Evolutionary conservation across 2,888 invertebrate species (phyloP), one percentile per base, ranked within the genome.

Genomic region (Amphipyra berbera): DNA sequence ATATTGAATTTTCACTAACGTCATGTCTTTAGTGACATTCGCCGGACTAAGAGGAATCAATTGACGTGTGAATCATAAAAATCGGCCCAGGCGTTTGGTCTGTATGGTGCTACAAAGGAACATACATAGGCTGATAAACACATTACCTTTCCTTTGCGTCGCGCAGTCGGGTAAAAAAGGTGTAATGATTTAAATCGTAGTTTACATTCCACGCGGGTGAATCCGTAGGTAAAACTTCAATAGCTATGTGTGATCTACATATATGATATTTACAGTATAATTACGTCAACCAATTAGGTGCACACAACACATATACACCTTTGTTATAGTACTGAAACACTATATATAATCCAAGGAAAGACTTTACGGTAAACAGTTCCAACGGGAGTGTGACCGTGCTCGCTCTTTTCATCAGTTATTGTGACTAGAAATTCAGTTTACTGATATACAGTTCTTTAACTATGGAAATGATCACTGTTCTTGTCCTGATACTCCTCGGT

Each of bases 401-500:
- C 50, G 21, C 49, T 46, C 2, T 38, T 12, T 15, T n/a, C 13
- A 15, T 37, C n/a, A 35, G 52, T 59, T 52, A 48, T 15, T 64
- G 50, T 44, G 58, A 50, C 55, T 38, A 64, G 0, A 47, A 40
- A 55, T 42, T 60, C 52, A 71, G 53, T 14, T 35, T 9, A 45
- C 65, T 60, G 71, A 53, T 60, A 30, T 8, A 53, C n/a, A 71
- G 53, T 56, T 55, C 38, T 21, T 45, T 60, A 46, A 56, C 42
- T 8, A 69, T 73, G 70, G 62, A 63, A 56, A 52, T n/a, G 27
- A 61, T 55, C 52, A 37, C 48, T 35, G 47, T 45, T 40, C 0
- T 74, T 3, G 35, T 49, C 37, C 65, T 73, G 40, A 41, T 62
- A 35, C 21, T 62, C n/a, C n/a, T 73, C n/a, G 38, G 56, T 14